Base-by-base conservation (phyloP, 2,797 vertebrate species). In the Mus spretus region DNA sequence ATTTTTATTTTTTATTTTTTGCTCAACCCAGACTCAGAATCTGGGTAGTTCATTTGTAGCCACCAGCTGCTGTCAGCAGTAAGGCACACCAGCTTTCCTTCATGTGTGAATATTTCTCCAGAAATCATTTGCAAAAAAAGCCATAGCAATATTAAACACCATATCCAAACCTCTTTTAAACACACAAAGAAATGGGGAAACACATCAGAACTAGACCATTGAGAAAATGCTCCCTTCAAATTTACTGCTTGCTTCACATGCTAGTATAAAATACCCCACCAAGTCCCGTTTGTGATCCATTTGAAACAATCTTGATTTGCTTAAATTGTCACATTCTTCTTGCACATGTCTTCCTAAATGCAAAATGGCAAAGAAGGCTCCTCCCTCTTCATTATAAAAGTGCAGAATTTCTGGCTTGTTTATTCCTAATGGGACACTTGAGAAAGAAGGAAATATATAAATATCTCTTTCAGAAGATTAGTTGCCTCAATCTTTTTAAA, bases 61-160 rank as follows among this genome's bases (percentile, higher is more conserved):
- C 97, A 89, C 93, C 97, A 98, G 98, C 97, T 98, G 98, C 98
- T 98, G 97, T 97, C 98, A 98, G 97, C 93, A 96, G 96, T 97
- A 96, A 95, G 96, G 96, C 96, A 98, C 97, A 55, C 98, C 98
- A 95, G 98, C 97, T 98, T 98, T 98, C 97, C 97, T 98, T 98
- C 97, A 93, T 80, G 95, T 96, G 95, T 57, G 80, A 97, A 96
- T 98, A 98, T 98, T 98, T 98, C 98, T 98, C 98, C 98, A 98
- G 96, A 98, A 98, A 98, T 98, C 98, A 98, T 98, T 98, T 98
- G 93, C 98, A 98, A 98, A 98, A 98, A 98, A 95, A 97, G 96
- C 96, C 92, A 91, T 98, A 98, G 98, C 98, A 97, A 98, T 98
- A 98, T 98, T 98, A 98, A 98, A 98, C 80, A 96, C 79, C 4